Evolutionary conservation across 1,140 invertebrate species (phyloP).

Genomic region (Drosophila trapezifrons): DNA sequence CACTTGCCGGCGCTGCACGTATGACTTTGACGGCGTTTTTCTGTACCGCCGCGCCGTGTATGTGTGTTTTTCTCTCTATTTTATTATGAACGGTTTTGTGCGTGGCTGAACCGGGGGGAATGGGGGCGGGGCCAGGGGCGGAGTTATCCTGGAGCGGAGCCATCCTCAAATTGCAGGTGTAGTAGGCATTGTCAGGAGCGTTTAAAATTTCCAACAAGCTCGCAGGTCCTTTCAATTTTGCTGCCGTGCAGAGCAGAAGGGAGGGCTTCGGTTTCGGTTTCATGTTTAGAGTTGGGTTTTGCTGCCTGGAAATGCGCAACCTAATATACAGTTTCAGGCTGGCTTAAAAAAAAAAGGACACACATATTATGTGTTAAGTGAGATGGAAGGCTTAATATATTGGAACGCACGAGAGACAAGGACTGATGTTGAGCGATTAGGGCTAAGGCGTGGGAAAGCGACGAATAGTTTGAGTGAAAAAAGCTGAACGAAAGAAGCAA

Average conservation of each 20-base stretch:
- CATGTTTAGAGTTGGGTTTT: constrained; percentile 4
- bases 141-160: constrained; percentile 3
- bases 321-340: constrained; percentile 29
- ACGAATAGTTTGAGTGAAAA: not conserved
- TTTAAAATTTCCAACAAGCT: constrained; percentile 45
- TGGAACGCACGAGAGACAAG: constrained; percentile 11
- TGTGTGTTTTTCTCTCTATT: constrained; percentile 55
- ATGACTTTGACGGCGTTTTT: constrained; percentile 78
- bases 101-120: constrained; percentile 35
- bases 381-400: constrained; percentile 38
- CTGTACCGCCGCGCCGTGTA: constrained; percentile 19
- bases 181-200: constrained; percentile 44
- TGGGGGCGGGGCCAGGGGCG: constrained; percentile 6
- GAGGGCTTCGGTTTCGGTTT: constrained; percentile 22
- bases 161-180: constrained; percentile 33
- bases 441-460: not conserved
- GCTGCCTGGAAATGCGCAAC: constrained; percentile 19
- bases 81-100: constrained; percentile 81
- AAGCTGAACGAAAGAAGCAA: not conserved
- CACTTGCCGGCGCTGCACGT: constrained; percentile 80
- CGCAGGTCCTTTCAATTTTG: constrained; percentile 25
- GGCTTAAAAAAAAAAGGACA: constrained; percentile 6
- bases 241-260: not conserved
- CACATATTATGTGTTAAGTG: constrained; percentile 26
- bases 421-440: constrained; percentile 16